A percentile compares a stretch with the other conserved stretches of the same genome.
Conservation (phyloP, 2,888 invertebrate genomes). For the Baccha elongata region DNA sequence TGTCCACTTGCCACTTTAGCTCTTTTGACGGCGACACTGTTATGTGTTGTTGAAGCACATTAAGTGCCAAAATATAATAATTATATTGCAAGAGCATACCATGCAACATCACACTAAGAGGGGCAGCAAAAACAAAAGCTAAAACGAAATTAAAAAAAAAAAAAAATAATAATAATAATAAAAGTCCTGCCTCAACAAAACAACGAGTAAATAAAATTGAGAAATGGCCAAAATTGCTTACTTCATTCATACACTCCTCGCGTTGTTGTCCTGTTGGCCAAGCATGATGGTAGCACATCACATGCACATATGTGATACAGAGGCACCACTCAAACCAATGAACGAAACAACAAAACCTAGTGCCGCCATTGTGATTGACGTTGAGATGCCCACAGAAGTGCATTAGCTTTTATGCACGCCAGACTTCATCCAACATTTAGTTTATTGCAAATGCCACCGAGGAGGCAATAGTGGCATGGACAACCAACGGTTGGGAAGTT, state of each 20-base stretch:
- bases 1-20: constrained; percentile 66
- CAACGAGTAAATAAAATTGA: constrained; percentile 68
- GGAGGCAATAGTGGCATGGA: constrained; percentile 36
- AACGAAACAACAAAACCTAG: constrained; percentile 54
- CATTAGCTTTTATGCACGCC: constrained; percentile 79
- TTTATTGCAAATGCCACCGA: constrained; percentile 72
- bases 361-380: constrained; percentile 76
- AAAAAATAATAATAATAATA: constrained; percentile 6
- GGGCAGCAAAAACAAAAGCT: neutral
- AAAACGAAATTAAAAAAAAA: constrained; percentile 7
- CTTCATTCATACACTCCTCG: neutral
- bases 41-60: constrained; percentile 53
- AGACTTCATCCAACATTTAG: constrained; percentile 76
- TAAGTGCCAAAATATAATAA: constrained; percentile 72
- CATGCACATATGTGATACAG: neutral
- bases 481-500: constrained; percentile 28
- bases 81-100: constrained; percentile 53
- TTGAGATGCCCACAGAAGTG: constrained; percentile 81
- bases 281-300: constrained; percentile 2
- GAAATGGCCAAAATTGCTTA: constrained; percentile 65
- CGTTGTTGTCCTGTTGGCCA: constrained; percentile 19
- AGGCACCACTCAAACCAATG: constrained; percentile 31
- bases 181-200: constrained; percentile 38
- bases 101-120: constrained; percentile 28
- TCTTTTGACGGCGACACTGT: constrained; percentile 40